Base-by-base conservation (phyloP, 1,140 invertebrate genomes). In the Pomacea maculata region DNA sequence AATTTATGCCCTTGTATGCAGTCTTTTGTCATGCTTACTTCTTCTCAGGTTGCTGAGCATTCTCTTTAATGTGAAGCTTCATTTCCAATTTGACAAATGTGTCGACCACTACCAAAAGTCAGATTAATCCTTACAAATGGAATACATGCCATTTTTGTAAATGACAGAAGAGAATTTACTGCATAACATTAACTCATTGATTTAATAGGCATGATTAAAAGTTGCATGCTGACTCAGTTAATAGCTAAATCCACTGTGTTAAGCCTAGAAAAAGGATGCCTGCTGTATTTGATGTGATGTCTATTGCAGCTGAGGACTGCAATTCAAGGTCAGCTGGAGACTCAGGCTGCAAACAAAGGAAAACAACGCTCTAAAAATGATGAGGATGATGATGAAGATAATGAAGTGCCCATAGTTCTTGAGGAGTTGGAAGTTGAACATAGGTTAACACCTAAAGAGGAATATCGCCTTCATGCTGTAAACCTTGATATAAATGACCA, bases 311-410 rank as follows among this genome's bases (percentile, higher is more conserved):
- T 89, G 52, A 75, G 88, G 63, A 76, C 82, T 73, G 87, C 88
- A 1, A 86, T 89, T 63, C 87, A 88, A 73, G 88, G 87, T 15
- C 85, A 86, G 73, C 83, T 89, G 25, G 88, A 89, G 80, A 84
- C 82, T 15, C 82, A 87, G 71, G 87, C 81, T 45, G 81, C 79
- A 15, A 75, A 72, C 34, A 85, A 86, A 70, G 75, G 75, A 6
- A 54, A 54, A 45, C 65, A 29, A n/a, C 9, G 29, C 25, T 72
- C 71, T 34, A 80, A 80, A 55, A 72, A 75, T 25, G 61, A 67
- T 15, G 34, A 79, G 10, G 68, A 81, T 67, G 79, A 81, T 11
- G 80, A 76, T 25, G 82, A 85, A 5, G 79, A 79, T 77, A 54
- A 83, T 17, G 68, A 84, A 70, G 84, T 84, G 25, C 86, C 86